phyloP scores from a whole-genome alignment of 2,113 vertebrate genomes.

The Cochlearius cochlearius region DNA sequence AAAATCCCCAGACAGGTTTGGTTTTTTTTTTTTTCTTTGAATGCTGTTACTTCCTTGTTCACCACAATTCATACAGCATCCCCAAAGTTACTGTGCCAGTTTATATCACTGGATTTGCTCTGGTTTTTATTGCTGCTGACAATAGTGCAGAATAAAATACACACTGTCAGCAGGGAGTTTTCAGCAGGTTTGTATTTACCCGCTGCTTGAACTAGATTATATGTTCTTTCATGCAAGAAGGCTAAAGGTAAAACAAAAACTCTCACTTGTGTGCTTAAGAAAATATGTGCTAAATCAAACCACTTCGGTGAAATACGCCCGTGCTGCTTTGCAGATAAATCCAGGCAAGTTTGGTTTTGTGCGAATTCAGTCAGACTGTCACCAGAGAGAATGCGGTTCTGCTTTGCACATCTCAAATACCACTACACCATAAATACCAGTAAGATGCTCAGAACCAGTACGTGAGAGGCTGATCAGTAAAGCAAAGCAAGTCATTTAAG shows the following conservation, averaged over 20 bases:
- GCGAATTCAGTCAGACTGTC: background rate
- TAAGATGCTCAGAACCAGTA: background rate
- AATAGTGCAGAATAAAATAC: background rate
- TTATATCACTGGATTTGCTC: background rate
- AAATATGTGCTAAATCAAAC: background rate
- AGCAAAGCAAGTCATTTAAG: background rate
- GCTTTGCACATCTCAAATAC: background rate
- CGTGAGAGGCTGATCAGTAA: background rate
- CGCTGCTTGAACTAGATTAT: conserved; percentile 29
- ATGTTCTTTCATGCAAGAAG: background rate
- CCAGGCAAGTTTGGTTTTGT: background rate
- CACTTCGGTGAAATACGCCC: background rate
- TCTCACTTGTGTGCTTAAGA: conserved; percentile 9
- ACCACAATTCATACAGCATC: background rate
- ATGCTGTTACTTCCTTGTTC: background rate
- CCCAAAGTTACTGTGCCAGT: background rate
- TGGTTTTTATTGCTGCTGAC: background rate
- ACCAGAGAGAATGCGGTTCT: background rate
- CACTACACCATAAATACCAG: background rate
- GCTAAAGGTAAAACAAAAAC: background rate
- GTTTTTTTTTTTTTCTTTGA: background rate
- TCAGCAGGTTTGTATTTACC: conserved; percentile 7
- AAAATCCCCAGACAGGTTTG: background rate
- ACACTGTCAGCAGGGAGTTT: background rate
- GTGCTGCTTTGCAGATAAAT: background rate